Base-by-base conservation (phyloP, 2,113 vertebrate species). In the Emberiza fucata region DNA sequence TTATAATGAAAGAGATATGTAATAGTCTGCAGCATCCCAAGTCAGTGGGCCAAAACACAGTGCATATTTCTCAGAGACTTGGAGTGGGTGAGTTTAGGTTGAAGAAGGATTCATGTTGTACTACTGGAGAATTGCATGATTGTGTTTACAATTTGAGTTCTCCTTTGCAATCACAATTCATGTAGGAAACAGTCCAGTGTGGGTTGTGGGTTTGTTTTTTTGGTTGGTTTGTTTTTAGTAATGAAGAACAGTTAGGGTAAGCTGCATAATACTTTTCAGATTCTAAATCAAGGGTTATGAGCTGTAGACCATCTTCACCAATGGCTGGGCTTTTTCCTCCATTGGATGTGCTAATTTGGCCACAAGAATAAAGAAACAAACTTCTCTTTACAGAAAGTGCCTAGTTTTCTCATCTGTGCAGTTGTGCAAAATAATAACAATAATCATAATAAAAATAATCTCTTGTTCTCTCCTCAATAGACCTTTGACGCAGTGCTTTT, bases 371-470 rank as follows among this genome's bases (percentile, higher is more conserved):
- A 97, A 88, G 93, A 92, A 86, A 76, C 82, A 95, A 93, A 97
- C 85, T 86, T 96, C 91, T 93, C 93, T 96, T 94, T 95, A 95
- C 88, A 89, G 82, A 98, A 98, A 98, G 98, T 98, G 97, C 98
- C 96, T 97, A 97, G 81, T 98, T 97, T 97, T 90, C 76, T 97
- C 95, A 84, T 97, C 95, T 97, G 96, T 97, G 97, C 97, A 97
- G 97, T 95, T 98, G 98, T 98, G 98, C 97, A 98, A 98, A 98
- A 97, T 94, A 97, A 98, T 95, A 94, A 96, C 93, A 96, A 97
- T 96, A 97, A 97, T 97, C 97, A 97, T 98, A 97, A 98, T 90
- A 97, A 98, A 98, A 98, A 98, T 98, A 97, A 98, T 97, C 95
- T 97, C 97, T 97, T 97, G 92, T 95, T 97, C 93, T 97, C 88